Evolutionary conservation across 2,113 vertebrate genomes (phyloP), one percentile per base, ranked within the genome.

Genomic region (Tychaedon coryphoeus): DNA sequence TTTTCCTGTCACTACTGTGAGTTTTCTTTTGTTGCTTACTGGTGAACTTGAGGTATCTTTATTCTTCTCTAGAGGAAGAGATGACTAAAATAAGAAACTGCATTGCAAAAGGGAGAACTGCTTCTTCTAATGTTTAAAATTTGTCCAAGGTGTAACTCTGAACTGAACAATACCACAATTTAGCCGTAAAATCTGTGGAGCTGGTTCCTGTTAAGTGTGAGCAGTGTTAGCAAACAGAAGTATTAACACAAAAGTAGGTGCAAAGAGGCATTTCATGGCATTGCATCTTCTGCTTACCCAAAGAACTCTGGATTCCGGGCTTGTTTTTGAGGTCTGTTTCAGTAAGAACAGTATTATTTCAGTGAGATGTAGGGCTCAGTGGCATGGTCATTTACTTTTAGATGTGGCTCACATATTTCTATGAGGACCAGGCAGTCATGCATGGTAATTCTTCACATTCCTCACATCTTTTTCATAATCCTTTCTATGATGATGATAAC

Each of bases 381-480:
- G 45, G 43, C 29, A 14, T 1, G 5, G 56, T 72, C 86, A 25
- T 92, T 96, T 92, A 42, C 85, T 69, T 93, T 62, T 43, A 91
- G 62, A 93, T 89, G 72, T 73, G 93, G 38, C 95, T 96, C 69
- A 89, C 74, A 56, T 87, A 90, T 91, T 92, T 96, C 75, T 93
- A 0, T 73, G 73, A 94, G 87, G 89, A 93, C 80, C 72, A 91
- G 85, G 87, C 95, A 97, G 56, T 96, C 96, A 86, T 91, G 96
- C 92, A 0, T 72, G 92, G 89, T 85, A 96, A 96, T 95, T 92
- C 71, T 91, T 93, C 81, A 60, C 96, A 95, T 97, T 90, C 94
- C 90, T 97, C 43, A 93, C 76, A 91, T 96, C 96, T 91, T 50
- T 97, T 95, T 94, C 84, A 93, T 95, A 95, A 96, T 96, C 96